Conservation (phyloP, 2,888 invertebrate species). For the Anoncus sp. region DNA sequence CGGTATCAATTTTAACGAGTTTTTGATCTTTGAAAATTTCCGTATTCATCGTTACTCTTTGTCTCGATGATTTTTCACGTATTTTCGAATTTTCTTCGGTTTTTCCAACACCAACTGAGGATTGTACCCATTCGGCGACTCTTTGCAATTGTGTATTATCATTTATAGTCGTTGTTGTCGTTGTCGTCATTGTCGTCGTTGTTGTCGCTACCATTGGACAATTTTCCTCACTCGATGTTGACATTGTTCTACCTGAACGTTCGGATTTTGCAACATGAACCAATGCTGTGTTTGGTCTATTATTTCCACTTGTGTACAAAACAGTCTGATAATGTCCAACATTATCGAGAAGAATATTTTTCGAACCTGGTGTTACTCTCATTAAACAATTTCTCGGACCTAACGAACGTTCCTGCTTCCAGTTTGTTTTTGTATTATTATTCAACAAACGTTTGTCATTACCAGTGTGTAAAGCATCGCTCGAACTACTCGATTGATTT, state of each 20-base stretch:
- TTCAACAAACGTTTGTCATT: constrained; percentile 60
- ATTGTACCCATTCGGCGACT: constrained; percentile 91
- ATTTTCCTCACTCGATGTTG: constrained; percentile 78
- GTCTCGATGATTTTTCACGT: constrained; percentile 36
- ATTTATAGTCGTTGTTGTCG: no score
- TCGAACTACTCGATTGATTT: constrained; percentile 80
- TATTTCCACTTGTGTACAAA: constrained; percentile 85
- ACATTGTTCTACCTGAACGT: constrained; percentile 75
- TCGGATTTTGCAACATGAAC: constrained; percentile 78
- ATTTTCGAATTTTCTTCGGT: not conserved
- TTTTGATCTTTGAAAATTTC: constrained; percentile 43
- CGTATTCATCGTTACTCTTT: constrained; percentile 7
- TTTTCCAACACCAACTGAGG: constrained; percentile 69
- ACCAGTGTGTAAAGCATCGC: constrained; percentile 73
- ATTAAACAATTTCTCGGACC: constrained; percentile 92
- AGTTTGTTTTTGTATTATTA: constrained; percentile 61
- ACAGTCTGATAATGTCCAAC: constrained; percentile 90
- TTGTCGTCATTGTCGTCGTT: no score
- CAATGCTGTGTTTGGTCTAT: constrained; percentile 74
- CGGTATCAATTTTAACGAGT: constrained; percentile 52
- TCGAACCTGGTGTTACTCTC: constrained; percentile 90
- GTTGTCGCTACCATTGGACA: constrained; percentile 67
- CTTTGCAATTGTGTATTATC: constrained; percentile 85
- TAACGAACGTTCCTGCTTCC: constrained; percentile 66
- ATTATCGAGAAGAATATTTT: constrained; percentile 92